Conservation (phyloP, 2,113 vertebrate species). For the Paradoxurus hermaphroditus region DNA sequence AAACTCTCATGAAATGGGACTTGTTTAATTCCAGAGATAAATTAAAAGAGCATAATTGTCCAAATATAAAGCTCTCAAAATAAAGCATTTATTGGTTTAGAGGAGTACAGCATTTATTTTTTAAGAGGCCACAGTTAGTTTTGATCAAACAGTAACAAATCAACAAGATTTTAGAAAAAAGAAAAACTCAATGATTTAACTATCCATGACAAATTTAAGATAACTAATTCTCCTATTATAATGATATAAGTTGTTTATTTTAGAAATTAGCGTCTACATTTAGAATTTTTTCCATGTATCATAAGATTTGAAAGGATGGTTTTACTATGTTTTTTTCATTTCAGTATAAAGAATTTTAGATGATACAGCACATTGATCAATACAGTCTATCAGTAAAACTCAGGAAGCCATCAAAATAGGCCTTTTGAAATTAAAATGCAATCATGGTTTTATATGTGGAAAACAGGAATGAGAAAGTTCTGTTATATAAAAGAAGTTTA, state of each 20-base stretch:
- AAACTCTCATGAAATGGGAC: not conserved
- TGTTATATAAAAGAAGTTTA: not conserved
- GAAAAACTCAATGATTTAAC: not conserved
- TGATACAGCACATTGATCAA: not conserved
- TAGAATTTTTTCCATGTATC: not conserved
- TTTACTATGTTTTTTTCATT: constrained; percentile 6
- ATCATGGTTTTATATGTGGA: not conserved
- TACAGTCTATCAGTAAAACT: not conserved
- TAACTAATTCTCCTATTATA: not conserved
- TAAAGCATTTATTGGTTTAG: not conserved
- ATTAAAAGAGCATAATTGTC: not conserved
- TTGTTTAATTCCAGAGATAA: not conserved
- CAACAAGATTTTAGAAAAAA: not conserved
- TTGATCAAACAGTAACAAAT: not conserved
- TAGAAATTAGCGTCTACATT: not conserved
- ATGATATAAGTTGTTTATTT: not conserved
- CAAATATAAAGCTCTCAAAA: not conserved
- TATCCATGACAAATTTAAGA: not conserved
- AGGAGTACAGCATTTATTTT: not conserved
- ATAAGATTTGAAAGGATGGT: not conserved
- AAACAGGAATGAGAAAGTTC: not conserved
- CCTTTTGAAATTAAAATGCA: not conserved
- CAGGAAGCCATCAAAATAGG: not conserved
- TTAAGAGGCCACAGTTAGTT: not conserved
- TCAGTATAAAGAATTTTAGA: not conserved